phyloP scores from a whole-genome alignment of 2,888 invertebrate species.

The Thalpophila matura region DNA sequence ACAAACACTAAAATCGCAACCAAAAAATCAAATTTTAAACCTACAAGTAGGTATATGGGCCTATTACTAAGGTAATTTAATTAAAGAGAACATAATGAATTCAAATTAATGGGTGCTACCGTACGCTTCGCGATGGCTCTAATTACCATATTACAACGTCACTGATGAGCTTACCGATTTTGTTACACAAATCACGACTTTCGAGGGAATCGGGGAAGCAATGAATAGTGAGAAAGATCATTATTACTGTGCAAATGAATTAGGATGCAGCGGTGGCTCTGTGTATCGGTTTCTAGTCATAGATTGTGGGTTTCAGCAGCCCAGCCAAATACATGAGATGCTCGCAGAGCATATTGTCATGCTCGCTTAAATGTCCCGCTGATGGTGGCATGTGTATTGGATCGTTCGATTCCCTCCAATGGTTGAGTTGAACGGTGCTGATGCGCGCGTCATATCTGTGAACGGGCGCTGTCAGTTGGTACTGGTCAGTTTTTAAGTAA shows the following conservation, averaged over 20 bases:
- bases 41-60: conserved; percentile 5
- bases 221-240: too few species aligned
- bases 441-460: neutral
- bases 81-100: conserved; percentile 59
- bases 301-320: too few species aligned
- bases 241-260: too few species aligned
- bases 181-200: conserved; percentile 10
- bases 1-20: neutral
- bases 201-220: too few species aligned
- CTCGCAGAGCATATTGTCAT: too few species aligned
- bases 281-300: too few species aligned
- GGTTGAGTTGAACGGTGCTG: neutral
- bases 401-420: neutral
- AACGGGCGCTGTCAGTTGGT: neutral
- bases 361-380: too few species aligned
- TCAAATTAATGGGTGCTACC: conserved; percentile 43
- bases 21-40: neutral
- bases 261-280: too few species aligned
- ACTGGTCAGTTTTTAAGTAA: neutral
- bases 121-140: conserved; percentile 26
- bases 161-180: conserved; percentile 31
- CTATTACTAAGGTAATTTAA: conserved; percentile 56
- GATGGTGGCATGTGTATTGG: neutral
- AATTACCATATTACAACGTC: conserved; percentile 47
- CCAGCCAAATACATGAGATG: too few species aligned